Base-by-base conservation (phyloP, 2,888 invertebrate genomes). In the Tenthredo notha region DNA sequence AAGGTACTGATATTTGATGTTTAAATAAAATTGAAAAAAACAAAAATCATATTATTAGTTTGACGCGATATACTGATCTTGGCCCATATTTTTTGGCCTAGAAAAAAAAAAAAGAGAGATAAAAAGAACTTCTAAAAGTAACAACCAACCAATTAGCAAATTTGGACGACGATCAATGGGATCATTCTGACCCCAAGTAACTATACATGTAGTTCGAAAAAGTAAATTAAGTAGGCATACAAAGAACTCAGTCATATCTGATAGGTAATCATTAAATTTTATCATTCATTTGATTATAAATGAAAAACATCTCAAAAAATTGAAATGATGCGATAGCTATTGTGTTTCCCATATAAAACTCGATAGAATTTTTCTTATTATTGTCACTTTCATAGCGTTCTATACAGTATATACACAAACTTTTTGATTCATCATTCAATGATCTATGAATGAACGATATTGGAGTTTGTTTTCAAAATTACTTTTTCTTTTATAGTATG, bases 111-210 rank as follows among this genome's bases (percentile, higher is more conserved):
- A 21, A 33, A 33, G 4, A 33, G 4, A 33, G 2, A 33, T 2
- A 33, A 15, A 29, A 65, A 9, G 12, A 9, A 67, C 25, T 67
- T 40, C 43, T 47, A 70, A 70, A 82, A 84, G 43, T 21, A 74
- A 74, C n/a, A 65, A 78, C 54, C 37, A 29, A 21, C 74, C 72
- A 85, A 65, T 72, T 70, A 67, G 58, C 47, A 70, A 74, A 61
- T 33, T 77, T 70, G 86, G 84, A 86, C 78, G 5, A 86, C 84
- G 85, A 77, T 87, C 75, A 89, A 88, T 78, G 61, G n/a, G 54
- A 77, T 77, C 18, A 21, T 54, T 54, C 18, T 54, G 29, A 33
- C 77, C n/a, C 21, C 29, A 54, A 54, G 80, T 80, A 18, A 15
- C 58, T n/a, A 21, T 40, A 74, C n/a, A 43, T n/a, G 40, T 43